These are phyloP conservation scores for Tragelaphus scriptus DNA, from an alignment of 2,113 vertebrate species.

Conservation along the genomic window DNA sequence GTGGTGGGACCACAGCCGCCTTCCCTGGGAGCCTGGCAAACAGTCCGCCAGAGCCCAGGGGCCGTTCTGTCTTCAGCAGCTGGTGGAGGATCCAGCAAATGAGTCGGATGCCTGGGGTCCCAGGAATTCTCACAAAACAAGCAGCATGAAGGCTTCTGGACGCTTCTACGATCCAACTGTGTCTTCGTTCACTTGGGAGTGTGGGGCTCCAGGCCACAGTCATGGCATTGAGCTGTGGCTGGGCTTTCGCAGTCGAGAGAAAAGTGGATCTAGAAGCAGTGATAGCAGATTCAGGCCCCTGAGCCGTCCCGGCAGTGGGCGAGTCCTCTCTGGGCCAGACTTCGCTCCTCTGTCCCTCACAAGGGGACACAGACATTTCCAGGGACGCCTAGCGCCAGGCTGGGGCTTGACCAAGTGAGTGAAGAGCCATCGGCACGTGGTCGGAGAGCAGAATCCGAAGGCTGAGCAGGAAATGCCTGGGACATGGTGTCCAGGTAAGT, in stretches of 20 bases:
- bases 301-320: neutral
- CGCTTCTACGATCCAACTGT: fast-evolving
- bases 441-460: fast-evolving
- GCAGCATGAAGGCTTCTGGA: neutral
- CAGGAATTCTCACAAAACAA: fast-evolving
- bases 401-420: fast-evolving
- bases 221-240: fast-evolving
- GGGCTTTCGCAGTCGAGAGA: fast-evolving
- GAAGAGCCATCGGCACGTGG: fast-evolving
- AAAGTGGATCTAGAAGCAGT: fast-evolving
- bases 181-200: neutral
- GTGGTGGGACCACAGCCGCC: neutral
- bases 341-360: neutral
- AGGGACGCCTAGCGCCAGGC: fast-evolving
- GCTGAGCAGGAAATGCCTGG: neutral
- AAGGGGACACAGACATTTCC: neutral
- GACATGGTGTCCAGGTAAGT: neutral
- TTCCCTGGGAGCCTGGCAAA: neutral
- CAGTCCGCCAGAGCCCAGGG: neutral
- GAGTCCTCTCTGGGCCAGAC: neutral
- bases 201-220: neutral
- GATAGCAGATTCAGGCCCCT: fast-evolving
- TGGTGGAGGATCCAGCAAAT: neutral
- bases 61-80: fast-evolving
- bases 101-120: fast-evolving